Evolutionary conservation across 1,140 invertebrate genomes (phyloP).

Genomic region (Notospermus geniculatus): DNA sequence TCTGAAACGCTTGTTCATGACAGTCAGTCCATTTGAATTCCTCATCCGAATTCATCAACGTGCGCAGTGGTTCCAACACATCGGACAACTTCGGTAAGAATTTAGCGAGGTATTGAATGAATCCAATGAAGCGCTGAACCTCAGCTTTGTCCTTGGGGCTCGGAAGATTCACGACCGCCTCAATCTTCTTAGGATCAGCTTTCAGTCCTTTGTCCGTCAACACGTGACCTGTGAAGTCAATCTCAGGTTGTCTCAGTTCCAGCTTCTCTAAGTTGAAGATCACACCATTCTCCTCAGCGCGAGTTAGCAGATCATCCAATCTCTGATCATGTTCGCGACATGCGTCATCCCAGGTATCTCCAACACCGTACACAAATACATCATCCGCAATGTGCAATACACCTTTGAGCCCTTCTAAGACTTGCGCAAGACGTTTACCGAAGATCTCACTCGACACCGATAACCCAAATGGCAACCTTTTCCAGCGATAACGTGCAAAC

Average conservation of each 20-base stretch:
- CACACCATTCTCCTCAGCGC: slow-evolving; percentile 15
- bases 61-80: slow-evolving; percentile 26
- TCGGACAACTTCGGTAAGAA: slow-evolving; percentile 28
- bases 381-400: slow-evolving; percentile 16
- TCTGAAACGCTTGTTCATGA: neutral
- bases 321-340: slow-evolving; percentile 21
- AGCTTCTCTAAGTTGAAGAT: slow-evolving; percentile 25
- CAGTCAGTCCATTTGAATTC: neutral
- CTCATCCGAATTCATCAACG: slow-evolving; percentile 21
- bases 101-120: slow-evolving; percentile 29
- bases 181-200: slow-evolving; percentile 49
- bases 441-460: slow-evolving; percentile 9
- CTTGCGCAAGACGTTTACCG: neutral
- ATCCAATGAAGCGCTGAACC: slow-evolving; percentile 26
- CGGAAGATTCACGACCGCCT: slow-evolving; percentile 48
- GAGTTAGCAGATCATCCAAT: slow-evolving; percentile 18
- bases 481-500: slow-evolving; percentile 30
- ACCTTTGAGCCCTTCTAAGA: slow-evolving; percentile 1
- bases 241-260: slow-evolving; percentile 11
- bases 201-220: slow-evolving; percentile 16
- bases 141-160: slow-evolving; percentile 40
- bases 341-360: neutral
- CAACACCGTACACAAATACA: slow-evolving; percentile 10
- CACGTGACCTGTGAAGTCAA: slow-evolving; percentile 23
- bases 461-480: slow-evolving; percentile 32